Evolutionary conservation across 2,797 vertebrate species (phyloP).

Genomic region (Chelon auratus): DNA sequence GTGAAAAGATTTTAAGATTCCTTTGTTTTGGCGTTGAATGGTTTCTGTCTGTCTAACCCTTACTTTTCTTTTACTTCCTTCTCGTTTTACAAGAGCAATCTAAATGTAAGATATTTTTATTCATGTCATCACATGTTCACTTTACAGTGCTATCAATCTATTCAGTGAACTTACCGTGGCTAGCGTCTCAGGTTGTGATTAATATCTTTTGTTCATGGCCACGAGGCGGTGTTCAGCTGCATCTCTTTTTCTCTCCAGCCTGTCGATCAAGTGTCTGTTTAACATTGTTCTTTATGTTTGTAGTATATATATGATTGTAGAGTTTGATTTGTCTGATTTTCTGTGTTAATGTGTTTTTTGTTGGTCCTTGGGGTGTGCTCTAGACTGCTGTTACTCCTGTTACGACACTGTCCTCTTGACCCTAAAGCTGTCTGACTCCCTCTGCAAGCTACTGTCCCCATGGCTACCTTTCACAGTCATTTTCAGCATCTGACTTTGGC

Average conservation of each 20-base stretch:
- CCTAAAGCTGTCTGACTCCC: constrained; percentile 84
- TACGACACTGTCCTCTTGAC: constrained; percentile 79
- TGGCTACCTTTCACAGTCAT: constrained; percentile 86
- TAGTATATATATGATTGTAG: constrained; percentile 35
- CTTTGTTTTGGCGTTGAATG: constrained; percentile 32
- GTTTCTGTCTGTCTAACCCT: constrained; percentile 67
- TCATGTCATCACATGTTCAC: constrained; percentile 54
- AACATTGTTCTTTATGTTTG: constrained; percentile 39
- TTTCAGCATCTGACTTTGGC: constrained; percentile 82
- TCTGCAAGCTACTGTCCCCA: constrained; percentile 84
- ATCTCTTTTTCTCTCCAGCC: constrained; percentile 45
- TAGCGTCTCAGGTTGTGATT: constrained; percentile 42
- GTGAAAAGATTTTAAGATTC: constrained; percentile 21
- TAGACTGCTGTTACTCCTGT: constrained; percentile 81
- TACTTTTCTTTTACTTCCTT: constrained; percentile 72
- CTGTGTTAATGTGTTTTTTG: constrained; percentile 68
- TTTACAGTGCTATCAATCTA: constrained; percentile 39
- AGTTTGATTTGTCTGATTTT: constrained; percentile 51
- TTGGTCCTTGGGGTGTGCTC: constrained; percentile 83
- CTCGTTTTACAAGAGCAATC: constrained; percentile 80
- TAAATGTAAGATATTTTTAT: constrained; percentile 79
- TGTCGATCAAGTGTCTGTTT: constrained; percentile 26
- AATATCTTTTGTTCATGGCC: constrained; percentile 35
- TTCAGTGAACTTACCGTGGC: constrained; percentile 46
- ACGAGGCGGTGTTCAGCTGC: constrained; percentile 23